Evolutionary conservation across 1,140 invertebrate genomes (phyloP).

Genomic region (Pseudomyrmex concolor): DNA sequence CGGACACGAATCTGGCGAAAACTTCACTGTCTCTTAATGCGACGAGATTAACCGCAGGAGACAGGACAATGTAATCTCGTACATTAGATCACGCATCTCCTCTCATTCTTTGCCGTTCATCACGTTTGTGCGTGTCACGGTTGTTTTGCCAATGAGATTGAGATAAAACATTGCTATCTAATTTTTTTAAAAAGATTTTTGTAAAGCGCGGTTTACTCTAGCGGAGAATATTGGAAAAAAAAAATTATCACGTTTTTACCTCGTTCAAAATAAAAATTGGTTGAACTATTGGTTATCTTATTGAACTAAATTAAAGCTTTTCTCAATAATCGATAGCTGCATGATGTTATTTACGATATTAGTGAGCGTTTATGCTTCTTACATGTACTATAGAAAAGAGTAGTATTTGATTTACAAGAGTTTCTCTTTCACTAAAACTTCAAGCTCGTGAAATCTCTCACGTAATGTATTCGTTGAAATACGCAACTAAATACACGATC

Average conservation of each 20-base stretch:
- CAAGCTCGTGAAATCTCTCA: not conserved
- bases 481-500: conserved; percentile 27
- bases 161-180: not conserved
- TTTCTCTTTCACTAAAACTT: not conserved
- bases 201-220: no score
- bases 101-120: conserved; percentile 26
- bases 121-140: conserved; percentile 1
- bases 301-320: not conserved
- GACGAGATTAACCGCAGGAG: conserved; percentile 17
- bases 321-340: conserved; percentile 2
- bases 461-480: no score
- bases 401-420: conserved; percentile 17
- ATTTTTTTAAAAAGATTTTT: no score
- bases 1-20: conserved; percentile 27
- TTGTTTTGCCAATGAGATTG: not conserved
- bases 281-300: not conserved
- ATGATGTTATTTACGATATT: conserved; percentile 18
- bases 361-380: conserved; percentile 10
- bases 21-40: conserved; percentile 21
- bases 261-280: not conserved
- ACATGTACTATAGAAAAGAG: conserved; percentile 10
- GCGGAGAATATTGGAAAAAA: not conserved
- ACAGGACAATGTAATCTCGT: conserved; percentile 19
- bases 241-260: not conserved
- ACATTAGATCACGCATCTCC: conserved; percentile 16